A percentile compares a stretch with the other conserved stretches of the same genome.
These are phyloP conservation scores for Scyliorhinus canicula DNA, from an alignment of 2,797 vertebrate species.

Conservation along the genomic window DNA sequence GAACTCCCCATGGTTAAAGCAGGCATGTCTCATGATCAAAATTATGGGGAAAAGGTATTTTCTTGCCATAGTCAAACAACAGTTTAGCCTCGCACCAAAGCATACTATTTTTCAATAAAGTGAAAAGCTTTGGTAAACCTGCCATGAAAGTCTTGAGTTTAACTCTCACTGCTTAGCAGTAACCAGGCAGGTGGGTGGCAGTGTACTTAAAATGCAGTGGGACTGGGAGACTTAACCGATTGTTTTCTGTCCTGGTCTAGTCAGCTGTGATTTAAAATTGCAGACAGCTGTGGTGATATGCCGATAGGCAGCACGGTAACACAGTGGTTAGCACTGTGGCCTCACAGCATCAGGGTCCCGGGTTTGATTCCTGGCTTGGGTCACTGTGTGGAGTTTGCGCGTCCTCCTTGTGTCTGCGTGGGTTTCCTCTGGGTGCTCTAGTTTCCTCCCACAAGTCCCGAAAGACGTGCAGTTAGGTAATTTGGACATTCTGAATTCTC, in stretches of 20 bases:
- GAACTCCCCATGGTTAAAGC: constrained; percentile 30
- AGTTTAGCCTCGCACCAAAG: background rate
- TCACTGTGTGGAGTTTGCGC: too few relatives aligned
- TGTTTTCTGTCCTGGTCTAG: background rate
- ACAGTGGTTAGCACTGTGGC: too few relatives aligned
- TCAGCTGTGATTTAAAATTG: background rate
- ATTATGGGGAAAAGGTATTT: background rate
- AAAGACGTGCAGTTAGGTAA: too few relatives aligned
- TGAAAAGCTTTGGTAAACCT: background rate
- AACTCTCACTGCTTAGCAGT: background rate
- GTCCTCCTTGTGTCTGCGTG: too few relatives aligned
- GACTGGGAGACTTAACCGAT: background rate
- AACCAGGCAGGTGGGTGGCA: background rate
- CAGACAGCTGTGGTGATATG: too few relatives aligned
- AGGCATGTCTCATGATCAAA: background rate
- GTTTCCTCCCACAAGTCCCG: too few relatives aligned
- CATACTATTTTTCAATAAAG: background rate
- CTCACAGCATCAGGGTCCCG: too few relatives aligned
- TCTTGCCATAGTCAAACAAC: background rate
- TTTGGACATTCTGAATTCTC: too few relatives aligned
- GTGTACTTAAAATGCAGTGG: background rate
- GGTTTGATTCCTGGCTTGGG: too few relatives aligned
- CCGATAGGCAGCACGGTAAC: too few relatives aligned
- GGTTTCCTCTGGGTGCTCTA: too few relatives aligned
- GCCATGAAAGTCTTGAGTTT: background rate